These are phyloP conservation scores for Meteorus cinctellus DNA, from an alignment of 2,888 invertebrate genomes.

Conservation along the genomic window DNA sequence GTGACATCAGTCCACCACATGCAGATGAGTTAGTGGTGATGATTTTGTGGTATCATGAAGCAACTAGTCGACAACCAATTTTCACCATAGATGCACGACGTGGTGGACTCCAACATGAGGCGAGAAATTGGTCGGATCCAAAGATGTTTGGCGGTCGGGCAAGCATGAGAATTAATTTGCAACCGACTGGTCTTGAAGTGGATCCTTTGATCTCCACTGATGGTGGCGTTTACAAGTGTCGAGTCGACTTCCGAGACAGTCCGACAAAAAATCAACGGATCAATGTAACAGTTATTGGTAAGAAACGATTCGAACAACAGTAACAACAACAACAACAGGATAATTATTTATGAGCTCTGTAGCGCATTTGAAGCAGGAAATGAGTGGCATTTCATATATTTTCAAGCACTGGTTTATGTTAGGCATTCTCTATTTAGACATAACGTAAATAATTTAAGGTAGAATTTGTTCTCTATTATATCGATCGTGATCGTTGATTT, in stretches of 20 bases:
- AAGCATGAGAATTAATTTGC: constrained; percentile 69
- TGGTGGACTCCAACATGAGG: constrained; percentile 69
- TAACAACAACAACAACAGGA: neutral
- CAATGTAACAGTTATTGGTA: constrained; percentile 76
- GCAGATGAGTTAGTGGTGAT: constrained; percentile 88
- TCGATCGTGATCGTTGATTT: constrained; percentile 14
- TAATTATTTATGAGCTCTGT: neutral
- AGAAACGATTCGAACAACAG: constrained; percentile 54
- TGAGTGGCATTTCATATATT: too few species aligned
- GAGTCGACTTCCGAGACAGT: constrained; percentile 75
- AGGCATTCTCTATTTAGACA: too few species aligned
- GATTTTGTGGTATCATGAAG: constrained; percentile 90
- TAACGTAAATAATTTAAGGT: too few species aligned
- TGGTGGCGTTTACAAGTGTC: constrained; percentile 74
- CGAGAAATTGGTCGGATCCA: constrained; percentile 74
- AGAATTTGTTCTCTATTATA: too few species aligned
- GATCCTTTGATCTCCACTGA: constrained; percentile 71
- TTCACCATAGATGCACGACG: constrained; percentile 79
- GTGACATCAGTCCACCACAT: constrained; percentile 87
- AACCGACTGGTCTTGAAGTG: constrained; percentile 72
- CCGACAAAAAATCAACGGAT: constrained; percentile 75
- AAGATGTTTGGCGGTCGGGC: constrained; percentile 73
- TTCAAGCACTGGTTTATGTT: too few species aligned
- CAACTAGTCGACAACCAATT: constrained; percentile 88
- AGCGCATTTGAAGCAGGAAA: too few species aligned